Evolutionary conservation across 2,888 invertebrate species (phyloP).

Genomic region (Cheilosia pagana): DNA sequence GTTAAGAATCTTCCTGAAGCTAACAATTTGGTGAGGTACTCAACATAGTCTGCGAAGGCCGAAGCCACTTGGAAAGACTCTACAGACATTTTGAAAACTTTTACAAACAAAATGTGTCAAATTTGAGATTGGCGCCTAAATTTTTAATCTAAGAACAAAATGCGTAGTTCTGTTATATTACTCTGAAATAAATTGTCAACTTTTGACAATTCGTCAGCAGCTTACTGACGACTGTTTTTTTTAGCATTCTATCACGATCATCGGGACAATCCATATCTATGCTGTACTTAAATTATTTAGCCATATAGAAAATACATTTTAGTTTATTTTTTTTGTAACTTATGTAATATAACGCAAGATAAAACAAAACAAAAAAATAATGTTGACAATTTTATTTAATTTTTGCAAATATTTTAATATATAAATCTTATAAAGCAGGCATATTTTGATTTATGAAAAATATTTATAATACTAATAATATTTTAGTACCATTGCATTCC

Average conservation of each 20-base stretch:
- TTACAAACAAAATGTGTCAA: too few species aligned
- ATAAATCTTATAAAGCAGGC: slow-evolving; percentile 4
- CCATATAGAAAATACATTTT: background rate
- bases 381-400: slow-evolving; percentile 25
- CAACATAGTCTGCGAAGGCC: too few species aligned
- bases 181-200: too few species aligned
- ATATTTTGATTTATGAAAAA: slow-evolving; percentile 13
- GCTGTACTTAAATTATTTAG: background rate
- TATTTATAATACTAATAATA: background rate
- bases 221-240: background rate
- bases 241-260: slow-evolving; percentile 2
- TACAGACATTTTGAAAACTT: too few species aligned
- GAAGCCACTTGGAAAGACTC: too few species aligned
- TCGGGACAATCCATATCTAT: background rate
- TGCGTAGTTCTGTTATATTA: too few species aligned
- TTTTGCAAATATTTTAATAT: slow-evolving; percentile 13
- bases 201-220: too few species aligned
- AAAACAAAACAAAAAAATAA: slow-evolving; percentile 5
- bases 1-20: too few species aligned
- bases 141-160: too few species aligned
- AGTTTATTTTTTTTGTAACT: slow-evolving; percentile 11
- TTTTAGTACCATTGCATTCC: slow-evolving; percentile 25
- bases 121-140: too few species aligned
- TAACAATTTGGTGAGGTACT: too few species aligned
- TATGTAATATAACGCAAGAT: slow-evolving; percentile 7